Conservation (phyloP, 1,140 invertebrate species). For the Drosophila biarmipes region DNA sequence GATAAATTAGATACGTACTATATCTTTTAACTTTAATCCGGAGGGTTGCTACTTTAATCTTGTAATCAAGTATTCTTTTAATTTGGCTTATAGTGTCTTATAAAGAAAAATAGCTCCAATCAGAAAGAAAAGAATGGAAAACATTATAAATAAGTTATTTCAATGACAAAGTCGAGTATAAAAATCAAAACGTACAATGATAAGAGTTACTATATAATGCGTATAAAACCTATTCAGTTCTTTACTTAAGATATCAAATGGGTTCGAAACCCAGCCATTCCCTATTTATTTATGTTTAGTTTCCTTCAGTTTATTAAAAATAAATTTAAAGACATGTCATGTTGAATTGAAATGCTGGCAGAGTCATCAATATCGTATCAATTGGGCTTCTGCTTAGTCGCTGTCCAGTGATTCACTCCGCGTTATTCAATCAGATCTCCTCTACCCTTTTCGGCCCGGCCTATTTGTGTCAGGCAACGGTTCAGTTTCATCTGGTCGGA, state of each 20-base stretch:
- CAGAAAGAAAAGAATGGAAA: too few relatives aligned
- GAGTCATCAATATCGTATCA: neutral
- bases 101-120: too few relatives aligned
- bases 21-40: too few relatives aligned
- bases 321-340: neutral
- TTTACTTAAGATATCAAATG: neutral
- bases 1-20: too few relatives aligned
- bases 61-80: too few relatives aligned
- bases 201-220: too few relatives aligned
- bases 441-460: constrained; percentile 36
- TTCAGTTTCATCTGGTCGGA: constrained; percentile 75
- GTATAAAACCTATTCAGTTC: neutral
- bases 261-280: neutral
- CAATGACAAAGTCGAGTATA: too few relatives aligned
- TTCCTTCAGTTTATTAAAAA: neutral
- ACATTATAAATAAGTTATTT: too few relatives aligned
- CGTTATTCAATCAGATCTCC: constrained; percentile 58
- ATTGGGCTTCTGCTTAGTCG: neutral
- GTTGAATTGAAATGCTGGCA: neutral
- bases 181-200: too few relatives aligned
- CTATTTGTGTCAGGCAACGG: constrained; percentile 81
- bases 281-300: too few relatives aligned
- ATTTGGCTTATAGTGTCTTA: too few relatives aligned
- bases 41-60: too few relatives aligned
- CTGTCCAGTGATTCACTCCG: constrained; percentile 18